phyloP scores from a whole-genome alignment of 64 coral and sea anemone genomes.

The Platygyra sinensis region DNA sequence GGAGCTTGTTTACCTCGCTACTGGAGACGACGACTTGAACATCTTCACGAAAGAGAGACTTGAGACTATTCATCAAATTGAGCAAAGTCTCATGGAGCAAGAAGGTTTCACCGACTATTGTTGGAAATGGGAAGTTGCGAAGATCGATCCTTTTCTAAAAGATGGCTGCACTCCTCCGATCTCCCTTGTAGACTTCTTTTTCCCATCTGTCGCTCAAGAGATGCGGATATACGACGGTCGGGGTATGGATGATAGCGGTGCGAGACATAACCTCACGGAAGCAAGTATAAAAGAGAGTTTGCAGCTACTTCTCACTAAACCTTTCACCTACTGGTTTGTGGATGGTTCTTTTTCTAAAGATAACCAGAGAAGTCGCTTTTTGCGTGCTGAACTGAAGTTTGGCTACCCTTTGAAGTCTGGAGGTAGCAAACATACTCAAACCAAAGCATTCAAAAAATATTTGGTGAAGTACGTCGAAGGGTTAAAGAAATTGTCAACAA shows the following conservation, averaged over 20 bases:
- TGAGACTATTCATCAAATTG: constrained; percentile 66
- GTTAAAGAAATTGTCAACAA: constrained; percentile 42
- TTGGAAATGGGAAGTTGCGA: constrained; percentile 49
- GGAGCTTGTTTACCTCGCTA: constrained; percentile 89
- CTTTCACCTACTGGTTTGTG: constrained; percentile 86
- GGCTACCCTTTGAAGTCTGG: constrained; percentile 61
- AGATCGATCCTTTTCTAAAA: constrained; percentile 59
- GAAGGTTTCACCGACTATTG: constrained; percentile 75
- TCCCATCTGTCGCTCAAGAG: constrained; percentile 33
- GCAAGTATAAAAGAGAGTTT: constrained; percentile 59
- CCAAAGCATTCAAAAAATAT: constrained; percentile 35
- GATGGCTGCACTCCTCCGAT: constrained; percentile 81
- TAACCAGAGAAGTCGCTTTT: constrained; percentile 69
- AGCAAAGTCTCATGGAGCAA: constrained; percentile 77
- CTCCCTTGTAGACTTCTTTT: constrained; percentile 91
- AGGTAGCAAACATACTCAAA: neutral
- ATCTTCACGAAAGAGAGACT: constrained; percentile 93
- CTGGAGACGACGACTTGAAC: constrained; percentile 58
- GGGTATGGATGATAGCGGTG: neutral
- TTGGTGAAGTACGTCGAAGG: constrained; percentile 38
- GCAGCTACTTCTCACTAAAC: constrained; percentile 73
- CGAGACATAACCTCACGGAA: constrained; percentile 43
- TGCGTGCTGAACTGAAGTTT: constrained; percentile 91
- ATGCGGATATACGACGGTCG: constrained; percentile 58
- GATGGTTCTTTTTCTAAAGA: constrained; percentile 65